Evolutionary conservation across 2,888 invertebrate species (phyloP).

Genomic region (Drosophila cracens): DNA sequence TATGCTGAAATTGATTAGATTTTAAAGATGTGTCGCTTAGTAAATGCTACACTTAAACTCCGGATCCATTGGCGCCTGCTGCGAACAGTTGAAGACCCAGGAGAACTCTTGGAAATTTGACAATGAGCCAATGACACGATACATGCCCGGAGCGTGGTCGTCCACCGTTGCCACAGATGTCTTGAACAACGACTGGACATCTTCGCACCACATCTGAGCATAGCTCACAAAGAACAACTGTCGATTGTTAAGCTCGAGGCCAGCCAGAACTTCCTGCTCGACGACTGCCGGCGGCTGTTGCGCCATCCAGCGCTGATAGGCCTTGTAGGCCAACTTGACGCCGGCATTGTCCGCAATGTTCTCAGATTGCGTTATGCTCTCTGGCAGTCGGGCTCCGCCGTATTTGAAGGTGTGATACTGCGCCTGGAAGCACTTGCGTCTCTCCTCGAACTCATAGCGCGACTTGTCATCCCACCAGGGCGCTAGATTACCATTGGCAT

Average conservation of each 20-base stretch:
- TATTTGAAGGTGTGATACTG: constrained; percentile 80
- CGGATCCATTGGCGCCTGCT: constrained; percentile 79
- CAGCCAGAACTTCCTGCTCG: constrained; percentile 65
- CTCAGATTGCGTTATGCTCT: constrained; percentile 71
- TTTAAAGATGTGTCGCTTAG: constrained; percentile 38
- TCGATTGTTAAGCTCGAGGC: constrained; percentile 64
- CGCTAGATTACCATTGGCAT: constrained; percentile 65
- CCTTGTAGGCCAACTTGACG: constrained; percentile 79
- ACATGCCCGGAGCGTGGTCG: constrained; percentile 72
- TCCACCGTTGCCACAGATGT: constrained; percentile 49
- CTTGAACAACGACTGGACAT: constrained; percentile 67
- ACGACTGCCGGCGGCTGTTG: constrained; percentile 46
- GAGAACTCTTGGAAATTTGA: constrained; percentile 83
- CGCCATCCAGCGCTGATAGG: constrained; percentile 77
- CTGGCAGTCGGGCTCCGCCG: constrained; percentile 60
- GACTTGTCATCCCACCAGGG: constrained; percentile 81
- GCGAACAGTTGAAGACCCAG: constrained; percentile 78
- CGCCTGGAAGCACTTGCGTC: constrained; percentile 78
- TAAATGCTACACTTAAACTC: constrained; percentile 81
- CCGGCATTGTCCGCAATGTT: constrained; percentile 83
- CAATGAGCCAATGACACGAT: constrained; percentile 79
- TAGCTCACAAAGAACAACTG: constrained; percentile 81
- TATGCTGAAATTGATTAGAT: background rate
- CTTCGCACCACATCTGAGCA: constrained; percentile 82
- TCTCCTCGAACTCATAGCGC: constrained; percentile 71